Conservation (phyloP, 2,113 vertebrate species). For the Nasalis larvatus region DNA sequence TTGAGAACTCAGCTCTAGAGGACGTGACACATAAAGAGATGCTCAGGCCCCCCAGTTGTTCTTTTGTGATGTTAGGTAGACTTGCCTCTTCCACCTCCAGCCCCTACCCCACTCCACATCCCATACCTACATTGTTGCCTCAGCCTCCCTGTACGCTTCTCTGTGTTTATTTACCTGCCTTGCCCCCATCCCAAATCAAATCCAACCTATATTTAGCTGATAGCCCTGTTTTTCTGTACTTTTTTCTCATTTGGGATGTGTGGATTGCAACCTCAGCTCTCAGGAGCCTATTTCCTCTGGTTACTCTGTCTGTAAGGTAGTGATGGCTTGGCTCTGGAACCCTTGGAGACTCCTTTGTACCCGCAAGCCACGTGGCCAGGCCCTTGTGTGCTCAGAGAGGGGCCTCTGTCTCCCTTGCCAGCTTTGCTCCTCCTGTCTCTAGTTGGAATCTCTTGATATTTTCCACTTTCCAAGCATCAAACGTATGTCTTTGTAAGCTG, state of each 20-base stretch:
- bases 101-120: accelerated
- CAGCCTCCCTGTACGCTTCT: background rate
- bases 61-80: background rate
- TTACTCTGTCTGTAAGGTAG: background rate
- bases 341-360: background rate
- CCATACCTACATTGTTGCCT: background rate
- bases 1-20: background rate
- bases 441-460: background rate
- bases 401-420: background rate
- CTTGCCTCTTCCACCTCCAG: background rate
- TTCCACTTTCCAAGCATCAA: background rate
- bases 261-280: background rate
- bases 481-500: background rate
- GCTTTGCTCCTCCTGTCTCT: background rate
- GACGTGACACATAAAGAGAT: accelerated
- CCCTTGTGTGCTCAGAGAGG: background rate
- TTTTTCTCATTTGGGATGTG: accelerated
- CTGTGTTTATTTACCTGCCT: background rate
- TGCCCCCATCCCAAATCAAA: background rate
- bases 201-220: background rate
- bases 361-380: background rate
- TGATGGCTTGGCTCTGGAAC: background rate
- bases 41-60: background rate
- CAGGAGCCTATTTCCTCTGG: background rate
- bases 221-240: background rate